Evolutionary conservation across 2,797 vertebrate species (phyloP), one percentile per base, ranked within the genome.

Genomic region (Lateolabrax maculatus): DNA sequence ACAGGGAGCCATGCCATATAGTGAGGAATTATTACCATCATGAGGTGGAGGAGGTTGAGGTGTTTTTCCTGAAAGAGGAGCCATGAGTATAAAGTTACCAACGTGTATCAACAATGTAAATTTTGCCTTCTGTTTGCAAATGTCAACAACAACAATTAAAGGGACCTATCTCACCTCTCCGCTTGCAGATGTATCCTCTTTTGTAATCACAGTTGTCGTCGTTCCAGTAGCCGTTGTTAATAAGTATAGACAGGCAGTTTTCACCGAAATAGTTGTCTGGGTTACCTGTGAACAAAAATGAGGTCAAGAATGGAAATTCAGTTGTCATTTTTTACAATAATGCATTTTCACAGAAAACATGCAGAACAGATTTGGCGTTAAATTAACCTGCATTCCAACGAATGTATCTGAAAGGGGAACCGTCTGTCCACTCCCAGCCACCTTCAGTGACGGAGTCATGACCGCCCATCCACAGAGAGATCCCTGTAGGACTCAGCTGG

Each of bases 171-270:
- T 48, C 81, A 96, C 96, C 96, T 71, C 80, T 90, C 9, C 94
- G 84, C 81, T 96, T 90, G 86, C 96, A 96, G 88, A 96, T 89
- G 80, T 96, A 96, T 51, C 96, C 96, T 89, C 95, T 90, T 3
- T 90, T 92, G 68, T 81, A 0, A 9, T 93, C 79, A 44, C 96
- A 96, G 76, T 94, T 93, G 83, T 96, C 95, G 4, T 96, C 96
- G 2, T 95, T 96, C 96, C 96, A 96, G 73, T 92, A 88, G 65
- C 95, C 95, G 0, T 12, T 71, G 71, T 94, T 95, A 4, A 96
- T 93, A 0, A 88, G 34, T 4, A 96, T 95, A 5, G 92, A 87
- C 60, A 96, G 90, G 31, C 96, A 96, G 88, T 96, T 93, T 72
- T 96, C 95, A 1, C 93, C 94, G 0, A 46, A 25, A 44, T 92